Base-by-base conservation (phyloP, 2,888 invertebrate species). In the Erebia ligea region DNA sequence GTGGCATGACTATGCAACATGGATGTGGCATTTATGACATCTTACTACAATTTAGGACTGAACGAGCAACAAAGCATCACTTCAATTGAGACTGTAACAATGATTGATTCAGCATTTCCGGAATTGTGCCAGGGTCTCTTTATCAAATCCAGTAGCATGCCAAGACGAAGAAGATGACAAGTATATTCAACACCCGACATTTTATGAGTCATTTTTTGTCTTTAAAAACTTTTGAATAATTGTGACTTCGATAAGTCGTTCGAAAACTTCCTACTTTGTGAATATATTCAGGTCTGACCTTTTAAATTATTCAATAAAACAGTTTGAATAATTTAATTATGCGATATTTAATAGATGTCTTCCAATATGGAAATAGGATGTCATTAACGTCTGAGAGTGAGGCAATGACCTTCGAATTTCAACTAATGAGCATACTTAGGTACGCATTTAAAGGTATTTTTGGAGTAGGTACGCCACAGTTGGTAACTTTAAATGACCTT, bases 311-410 rank as follows among this genome's bases (percentile, higher is more conserved):
- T 61, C 61, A 61, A 61, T 61, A 42, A 42, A 19, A 42, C 50
- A n/a, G n/a, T 48, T 34, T 63, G 52, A 50, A 63, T 63, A 25
- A 63, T 63, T 63, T 50, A 63, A 50, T 63, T 61, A 61, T 61
- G 17, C 63, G 50, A 50, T 48, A 42, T 45, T 50, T 52, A 63
- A 63, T 50, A 10, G 63, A n/a, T 25, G n/a, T 63, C 63, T 50
- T 63, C 63, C 5, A 50, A 63, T 63, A 63, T 63, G 25, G 63
- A 25, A 34, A n/a, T 52, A 34, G 50, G 50, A 50, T 50, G 21
- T 63, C 63, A 63, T 50, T 63, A 52, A 34, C 17, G 25, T 50
- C 25, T 52, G 63, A 63, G 63, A 63, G 50, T 25, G 63, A 63
- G 63, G 21, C 48, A 25, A 25, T 50, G 63, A 63, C 63, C 48